Base-by-base conservation (phyloP, 2,888 invertebrate genomes). In the Drymonia ruficornis region DNA sequence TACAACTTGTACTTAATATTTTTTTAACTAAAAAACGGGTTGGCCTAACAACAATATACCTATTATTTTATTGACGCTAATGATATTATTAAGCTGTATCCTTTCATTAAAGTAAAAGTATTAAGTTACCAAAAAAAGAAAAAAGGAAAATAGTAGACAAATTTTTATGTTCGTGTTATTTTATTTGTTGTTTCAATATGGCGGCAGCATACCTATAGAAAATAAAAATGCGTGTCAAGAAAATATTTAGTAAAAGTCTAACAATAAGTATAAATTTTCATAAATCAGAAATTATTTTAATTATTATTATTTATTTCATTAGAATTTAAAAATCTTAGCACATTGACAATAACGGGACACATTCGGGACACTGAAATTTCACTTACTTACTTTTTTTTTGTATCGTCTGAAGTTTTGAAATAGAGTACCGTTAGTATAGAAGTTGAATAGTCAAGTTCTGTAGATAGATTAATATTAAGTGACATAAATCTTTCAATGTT, bases 71-170 rank as follows among this genome's bases (percentile, higher is more conserved):
- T 52, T 57, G 56, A 67, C 54, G 31, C 53, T 23, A 58, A 58
- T 68, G 58, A 69, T 67, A 67, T 67, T 67, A 63, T 43, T 53
- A 49, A 58, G 52, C 60, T 59, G 50, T 61, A 55, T 55, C 12
- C 23, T 51, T 65, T 57, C 40, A 19, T 43, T 43, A 23, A 1
- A 23, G 11, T 29, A 15, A 60, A 68, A 59, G 56, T 63, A 63
- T 71, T 63, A 63, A 62, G 64, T 66, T 66, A 66, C 69, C 69
- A 71, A 71, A 68, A 63, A 46, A 29, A 15, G 2, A 46, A 15
- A 29, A 28, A 28, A 29, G n/a, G 29, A 46, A 29, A 46, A 29
- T 15, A 15, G 62, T 65, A 63, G 56, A 58, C 59, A 65, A 61
- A 68, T 53, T 44, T 54, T 55, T 40, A 47, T 52, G 5, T 31